These are phyloP conservation scores for Ranitomeya imitator DNA, from an alignment of 2,113 vertebrate species.

Conservation along the genomic window DNA sequence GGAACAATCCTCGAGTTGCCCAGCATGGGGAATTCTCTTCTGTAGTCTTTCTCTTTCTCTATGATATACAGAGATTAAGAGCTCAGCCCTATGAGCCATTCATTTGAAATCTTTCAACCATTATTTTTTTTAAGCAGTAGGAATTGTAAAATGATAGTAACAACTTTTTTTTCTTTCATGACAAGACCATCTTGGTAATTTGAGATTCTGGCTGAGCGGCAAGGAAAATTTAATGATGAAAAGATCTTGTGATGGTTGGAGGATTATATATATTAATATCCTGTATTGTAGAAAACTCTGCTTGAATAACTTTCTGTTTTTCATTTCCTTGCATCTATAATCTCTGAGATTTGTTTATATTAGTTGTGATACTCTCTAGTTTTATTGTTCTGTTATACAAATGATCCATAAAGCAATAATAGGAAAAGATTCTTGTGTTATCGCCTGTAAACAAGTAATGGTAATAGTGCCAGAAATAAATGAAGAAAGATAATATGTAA, in stretches of 20 bases:
- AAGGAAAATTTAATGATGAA: conserved; percentile 59
- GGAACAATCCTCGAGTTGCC: not conserved
- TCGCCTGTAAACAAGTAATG: conserved; percentile 22
- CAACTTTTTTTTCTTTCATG: conserved; percentile 2
- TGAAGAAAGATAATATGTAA: conserved; percentile 31
- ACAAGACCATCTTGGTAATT: conserved; percentile 18
- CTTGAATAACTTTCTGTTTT: conserved; percentile 58
- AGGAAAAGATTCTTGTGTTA: conserved; percentile 58
- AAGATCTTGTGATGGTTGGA: conserved; percentile 63
- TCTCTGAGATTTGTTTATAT: conserved; percentile 60
- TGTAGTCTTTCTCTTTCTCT: conserved; percentile 12
- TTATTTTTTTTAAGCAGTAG: conserved; percentile 29
- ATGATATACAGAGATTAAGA: conserved; percentile 41
- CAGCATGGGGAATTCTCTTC: conserved; percentile 27
- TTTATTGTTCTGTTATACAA: conserved; percentile 59
- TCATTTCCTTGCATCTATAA: conserved; percentile 68
- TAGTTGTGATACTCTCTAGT: conserved; percentile 53
- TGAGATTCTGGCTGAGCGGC: conserved; percentile 25
- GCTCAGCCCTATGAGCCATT: conserved; percentile 33
- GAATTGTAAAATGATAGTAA: conserved; percentile 29
- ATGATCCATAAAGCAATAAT: conserved; percentile 60
- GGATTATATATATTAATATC: conserved; percentile 67
- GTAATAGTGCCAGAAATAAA: not conserved
- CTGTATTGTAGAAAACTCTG: conserved; percentile 65
- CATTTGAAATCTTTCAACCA: conserved; percentile 30